Percentiles rank a stretch among this genome's conserved stretches.
These are phyloP conservation scores for Larimichthys polyactis DNA, from an alignment of 2,113 vertebrate genomes.

Conservation along the genomic window DNA sequence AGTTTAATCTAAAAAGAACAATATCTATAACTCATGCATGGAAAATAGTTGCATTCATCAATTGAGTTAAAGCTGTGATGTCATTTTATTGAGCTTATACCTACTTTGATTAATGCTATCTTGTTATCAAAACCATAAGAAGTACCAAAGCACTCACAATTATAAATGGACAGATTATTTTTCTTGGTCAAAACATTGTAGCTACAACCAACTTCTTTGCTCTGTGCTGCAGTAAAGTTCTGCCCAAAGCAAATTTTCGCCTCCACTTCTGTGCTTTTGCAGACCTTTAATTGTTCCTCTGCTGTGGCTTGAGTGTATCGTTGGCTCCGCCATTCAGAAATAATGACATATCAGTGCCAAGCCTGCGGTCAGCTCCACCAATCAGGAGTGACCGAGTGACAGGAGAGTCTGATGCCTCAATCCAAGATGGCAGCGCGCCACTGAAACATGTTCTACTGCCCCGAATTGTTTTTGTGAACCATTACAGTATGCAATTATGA, in stretches of 20 bases:
- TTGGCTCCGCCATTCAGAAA: slow-evolving; percentile 44
- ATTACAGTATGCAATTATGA: slow-evolving; percentile 7
- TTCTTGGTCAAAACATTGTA: slow-evolving; percentile 38
- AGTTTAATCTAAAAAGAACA: background rate
- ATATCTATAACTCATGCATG: background rate
- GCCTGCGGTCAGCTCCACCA: slow-evolving; percentile 30
- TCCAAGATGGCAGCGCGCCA: slow-evolving; percentile 20
- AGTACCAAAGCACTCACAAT: slow-evolving; percentile 14
- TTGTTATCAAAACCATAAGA: slow-evolving; percentile 22
- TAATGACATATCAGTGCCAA: slow-evolving; percentile 57
- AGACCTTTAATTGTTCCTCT: slow-evolving; percentile 52
- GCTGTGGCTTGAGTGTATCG: background rate
- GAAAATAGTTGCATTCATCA: background rate
- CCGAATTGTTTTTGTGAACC: background rate
- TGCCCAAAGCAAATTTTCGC: slow-evolving; percentile 40
- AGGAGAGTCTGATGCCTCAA: slow-evolving; percentile 14
- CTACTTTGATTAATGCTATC: slow-evolving; percentile 6
- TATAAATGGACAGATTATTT: slow-evolving; percentile 25
- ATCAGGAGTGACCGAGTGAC: slow-evolving; percentile 43
- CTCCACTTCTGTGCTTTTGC: slow-evolving; percentile 30
- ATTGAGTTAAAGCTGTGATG: slow-evolving; percentile 6
- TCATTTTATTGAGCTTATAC: slow-evolving; percentile 11
- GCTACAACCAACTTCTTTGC: background rate
- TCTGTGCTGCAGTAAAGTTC: slow-evolving; percentile 6
- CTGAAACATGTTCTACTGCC: background rate